Evolutionary conservation across 2,113 vertebrate genomes (phyloP).

Genomic region (Pleuronectes platessa): DNA sequence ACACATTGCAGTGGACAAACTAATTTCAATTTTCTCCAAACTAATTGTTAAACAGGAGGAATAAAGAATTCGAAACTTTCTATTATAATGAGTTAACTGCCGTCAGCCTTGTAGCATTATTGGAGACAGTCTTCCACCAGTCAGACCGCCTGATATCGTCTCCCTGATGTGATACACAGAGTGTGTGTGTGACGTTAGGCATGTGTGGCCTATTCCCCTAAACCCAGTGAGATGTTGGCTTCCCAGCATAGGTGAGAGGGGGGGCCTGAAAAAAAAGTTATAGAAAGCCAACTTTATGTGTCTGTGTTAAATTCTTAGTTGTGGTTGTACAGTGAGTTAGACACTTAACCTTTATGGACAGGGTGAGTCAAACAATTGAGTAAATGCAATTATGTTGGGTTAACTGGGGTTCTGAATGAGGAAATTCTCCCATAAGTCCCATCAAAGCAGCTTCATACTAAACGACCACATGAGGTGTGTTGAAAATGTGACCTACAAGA

Average conservation of each 20-base stretch:
- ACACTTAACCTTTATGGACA: background rate
- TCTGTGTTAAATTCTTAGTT: background rate
- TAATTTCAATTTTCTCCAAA: background rate
- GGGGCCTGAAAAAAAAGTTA: conserved; percentile 2
- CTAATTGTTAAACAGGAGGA: too few relatives aligned
- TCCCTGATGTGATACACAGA: conserved; percentile 35
- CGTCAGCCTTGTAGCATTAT: too few relatives aligned
- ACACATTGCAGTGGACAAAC: background rate
- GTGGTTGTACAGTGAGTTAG: conserved; percentile 12
- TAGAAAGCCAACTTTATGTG: background rate
- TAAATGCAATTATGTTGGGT: background rate
- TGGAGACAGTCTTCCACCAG: too few relatives aligned
- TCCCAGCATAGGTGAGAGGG: conserved; percentile 57
- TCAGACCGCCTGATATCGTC: conserved; percentile 3
- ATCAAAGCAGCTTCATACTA: background rate
- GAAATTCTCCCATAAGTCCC: background rate
- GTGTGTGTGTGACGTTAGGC: background rate
- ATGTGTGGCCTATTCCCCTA: conserved; percentile 37
- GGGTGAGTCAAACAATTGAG: conserved; percentile 31
- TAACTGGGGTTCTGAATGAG: background rate
- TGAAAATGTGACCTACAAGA: background rate
- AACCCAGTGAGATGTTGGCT: conserved; percentile 37
- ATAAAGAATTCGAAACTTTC: background rate
- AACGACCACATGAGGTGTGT: background rate
- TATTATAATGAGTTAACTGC: background rate